These are phyloP conservation scores for Dendrolimus kikuchii DNA, from an alignment of 1,140 invertebrate genomes.

Conservation along the genomic window DNA sequence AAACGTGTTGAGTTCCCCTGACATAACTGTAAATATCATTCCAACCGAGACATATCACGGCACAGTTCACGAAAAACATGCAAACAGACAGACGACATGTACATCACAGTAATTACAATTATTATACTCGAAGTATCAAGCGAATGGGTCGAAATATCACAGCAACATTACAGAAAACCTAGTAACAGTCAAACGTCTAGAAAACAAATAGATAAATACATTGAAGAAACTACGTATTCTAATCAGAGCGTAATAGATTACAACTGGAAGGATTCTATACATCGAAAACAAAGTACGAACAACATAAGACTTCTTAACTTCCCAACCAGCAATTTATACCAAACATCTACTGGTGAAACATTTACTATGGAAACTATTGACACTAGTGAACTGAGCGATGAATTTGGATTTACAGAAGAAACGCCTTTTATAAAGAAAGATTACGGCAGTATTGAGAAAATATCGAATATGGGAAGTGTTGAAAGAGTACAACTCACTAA, in stretches of 20 bases:
- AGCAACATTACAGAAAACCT: constrained; percentile 39
- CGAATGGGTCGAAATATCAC: constrained; percentile 59
- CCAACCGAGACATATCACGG: constrained; percentile 15
- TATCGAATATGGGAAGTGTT: constrained; percentile 25
- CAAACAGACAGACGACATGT: constrained; percentile 3
- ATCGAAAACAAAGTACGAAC: no score
- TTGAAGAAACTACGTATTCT: no score
- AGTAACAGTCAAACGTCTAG: not conserved
- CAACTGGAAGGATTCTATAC: constrained; percentile 5
- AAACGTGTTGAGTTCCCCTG: constrained; percentile 19
- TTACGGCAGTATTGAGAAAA: constrained; percentile 24
- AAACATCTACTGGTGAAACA: no score
- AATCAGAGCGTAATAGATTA: not conserved
- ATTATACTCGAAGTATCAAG: constrained; percentile 20
- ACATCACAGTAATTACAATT: constrained; percentile 28
- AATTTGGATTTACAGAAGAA: not conserved
- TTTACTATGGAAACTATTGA: no score
- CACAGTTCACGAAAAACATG: constrained; percentile 20
- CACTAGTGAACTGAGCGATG: not conserved
- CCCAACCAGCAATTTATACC: no score
- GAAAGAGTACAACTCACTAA: constrained; percentile 25
- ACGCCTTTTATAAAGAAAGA: constrained; percentile 2
- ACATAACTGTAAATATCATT: constrained; percentile 17
- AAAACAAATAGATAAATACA: no score
- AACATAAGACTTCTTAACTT: no score